phyloP scores from a whole-genome alignment of 2,113 vertebrate genomes.

The Psilopogon haemacephalus region DNA sequence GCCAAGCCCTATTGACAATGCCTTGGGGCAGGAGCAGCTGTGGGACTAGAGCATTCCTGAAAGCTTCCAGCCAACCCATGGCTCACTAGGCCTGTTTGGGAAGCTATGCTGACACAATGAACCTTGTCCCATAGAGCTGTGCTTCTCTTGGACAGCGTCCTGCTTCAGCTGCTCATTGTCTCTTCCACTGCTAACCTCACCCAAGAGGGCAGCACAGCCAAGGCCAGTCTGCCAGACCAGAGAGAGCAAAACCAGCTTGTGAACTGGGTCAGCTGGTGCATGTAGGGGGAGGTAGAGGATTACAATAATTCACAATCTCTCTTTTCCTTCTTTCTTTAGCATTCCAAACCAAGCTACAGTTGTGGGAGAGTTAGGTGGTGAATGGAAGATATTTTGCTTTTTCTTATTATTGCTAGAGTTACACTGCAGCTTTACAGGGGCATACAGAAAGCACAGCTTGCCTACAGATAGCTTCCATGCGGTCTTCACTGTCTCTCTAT shows the following conservation, averaged over 20 bases:
- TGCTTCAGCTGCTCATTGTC: rapidly evolving
- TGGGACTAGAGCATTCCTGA: rapidly evolving
- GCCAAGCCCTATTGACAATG: rapidly evolving
- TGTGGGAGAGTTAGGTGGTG: background rate
- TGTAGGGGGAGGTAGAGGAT: too few species aligned
- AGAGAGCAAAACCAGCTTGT: rapidly evolving
- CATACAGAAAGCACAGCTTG: background rate
- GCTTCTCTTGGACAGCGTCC: rapidly evolving
- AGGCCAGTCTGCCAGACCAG: rapidly evolving
- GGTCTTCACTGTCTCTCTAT: background rate
- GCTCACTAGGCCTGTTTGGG: rapidly evolving
- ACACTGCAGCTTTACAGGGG: background rate
- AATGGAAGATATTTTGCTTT: background rate
- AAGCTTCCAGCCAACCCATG: rapidly evolving
- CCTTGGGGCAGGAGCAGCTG: rapidly evolving
- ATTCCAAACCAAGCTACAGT: background rate
- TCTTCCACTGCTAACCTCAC: rapidly evolving
- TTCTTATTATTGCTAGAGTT: background rate
- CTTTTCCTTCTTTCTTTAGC: background rate
- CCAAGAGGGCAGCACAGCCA: background rate
- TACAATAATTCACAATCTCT: background rate
- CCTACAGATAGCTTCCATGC: rapidly evolving
- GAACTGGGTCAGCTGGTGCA: background rate
- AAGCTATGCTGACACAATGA: rapidly evolving
- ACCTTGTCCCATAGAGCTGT: rapidly evolving